Base-by-base conservation (phyloP, 2,888 invertebrate genomes). In the Chesias legatella region DNA sequence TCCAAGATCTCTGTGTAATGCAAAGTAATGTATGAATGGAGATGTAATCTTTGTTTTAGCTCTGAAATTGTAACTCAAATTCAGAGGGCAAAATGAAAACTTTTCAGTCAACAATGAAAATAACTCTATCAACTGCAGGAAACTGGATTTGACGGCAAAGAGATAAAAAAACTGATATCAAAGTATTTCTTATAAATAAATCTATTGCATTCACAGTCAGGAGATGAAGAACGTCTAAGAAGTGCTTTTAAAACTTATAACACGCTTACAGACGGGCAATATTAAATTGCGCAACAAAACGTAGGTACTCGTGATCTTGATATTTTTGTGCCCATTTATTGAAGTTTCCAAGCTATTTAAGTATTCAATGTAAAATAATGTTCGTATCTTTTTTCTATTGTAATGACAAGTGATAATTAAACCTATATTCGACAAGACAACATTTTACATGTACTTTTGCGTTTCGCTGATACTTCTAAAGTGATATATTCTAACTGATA, bases 121-220 rank as follows among this genome's bases (percentile, higher is more conserved):
- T 44, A 50, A 40, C 44, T 54, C 50, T 44, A 48, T 51, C 50
- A 51, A 55, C 52, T 58, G 62, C 55, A 51, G 49, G 48, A 52
- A 53, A 49, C 53, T 52, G 56, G 51, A 48, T 36, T 40, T 53
- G 53, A 57, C 56, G 43, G 43, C 46, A 53, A 52, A 48, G 40
- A 51, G 44, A 41, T 47, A 51, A 56, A 58, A n/a, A 59, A 53
- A 47, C 48, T 45, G 48, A 48, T 54, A 46, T 44, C 39, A 49
- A 50, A 61, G 56, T 51, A 64, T 71, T 70, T 58, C 61, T 60
- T 60, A 45, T 57, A 61, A 63, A 66, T 67, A 63, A 67, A 69
- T 63, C 58, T 56, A 53, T 60, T 57, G 60, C 58, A 67, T 65
- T 66, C 67, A 55, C 55, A 43, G 52, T 45, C 37, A 44, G 51